phyloP scores from a whole-genome alignment of 2,888 invertebrate genomes.

The Poecilus cupreus region DNA sequence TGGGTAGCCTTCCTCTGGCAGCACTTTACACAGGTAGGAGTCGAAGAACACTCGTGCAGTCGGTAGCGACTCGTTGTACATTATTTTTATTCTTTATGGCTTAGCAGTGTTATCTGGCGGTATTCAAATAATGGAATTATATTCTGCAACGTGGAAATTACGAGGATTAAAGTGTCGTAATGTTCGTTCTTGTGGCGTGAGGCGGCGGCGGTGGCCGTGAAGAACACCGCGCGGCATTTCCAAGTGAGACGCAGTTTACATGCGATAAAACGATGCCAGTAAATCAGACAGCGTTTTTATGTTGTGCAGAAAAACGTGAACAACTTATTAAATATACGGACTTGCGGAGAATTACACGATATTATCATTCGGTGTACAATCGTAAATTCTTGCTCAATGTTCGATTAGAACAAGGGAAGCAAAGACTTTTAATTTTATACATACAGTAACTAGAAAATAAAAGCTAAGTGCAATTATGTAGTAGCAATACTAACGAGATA shows the following conservation, averaged over 20 bases:
- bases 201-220: not conserved
- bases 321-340: conserved; percentile 7
- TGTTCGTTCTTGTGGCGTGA: not conserved
- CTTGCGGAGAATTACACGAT: not conserved
- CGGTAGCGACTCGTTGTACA: too few relatives aligned
- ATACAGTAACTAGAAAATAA: too few relatives aligned
- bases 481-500: too few relatives aligned
- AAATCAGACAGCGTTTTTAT: conserved; percentile 12
- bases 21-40: too few relatives aligned
- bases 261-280: conserved; percentile 28
- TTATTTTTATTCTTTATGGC: conserved; percentile 16
- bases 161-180: conserved; percentile 24
- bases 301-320: conserved; percentile 1
- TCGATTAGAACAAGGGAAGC: not conserved
- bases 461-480: too few relatives aligned
- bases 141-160: conserved; percentile 7
- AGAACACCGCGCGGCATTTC: not conserved
- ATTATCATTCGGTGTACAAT: not conserved
- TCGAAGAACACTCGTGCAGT: not conserved
- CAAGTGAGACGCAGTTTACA: conserved; percentile 13
- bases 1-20: too few relatives aligned
- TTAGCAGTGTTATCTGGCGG: conserved; percentile 4
- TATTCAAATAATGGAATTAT: conserved; percentile 23
- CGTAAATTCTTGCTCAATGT: not conserved
- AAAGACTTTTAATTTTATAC: not conserved